Conservation (phyloP, 2,888 invertebrate genomes). For the Caenorhabditis uteleia region DNA sequence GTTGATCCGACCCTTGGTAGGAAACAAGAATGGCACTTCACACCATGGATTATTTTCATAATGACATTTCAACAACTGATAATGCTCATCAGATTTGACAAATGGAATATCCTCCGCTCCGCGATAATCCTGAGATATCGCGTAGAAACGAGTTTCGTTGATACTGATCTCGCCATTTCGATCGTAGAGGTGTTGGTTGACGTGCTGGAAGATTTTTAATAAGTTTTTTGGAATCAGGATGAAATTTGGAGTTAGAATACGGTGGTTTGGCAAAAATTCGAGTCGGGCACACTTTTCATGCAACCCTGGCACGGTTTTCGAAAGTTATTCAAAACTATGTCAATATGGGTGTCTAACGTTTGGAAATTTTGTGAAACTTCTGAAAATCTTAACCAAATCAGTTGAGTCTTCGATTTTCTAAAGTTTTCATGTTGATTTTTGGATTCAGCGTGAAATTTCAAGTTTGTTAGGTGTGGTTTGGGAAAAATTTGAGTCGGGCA, state of each 20-base stretch:
- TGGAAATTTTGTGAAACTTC: no score
- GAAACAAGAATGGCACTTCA: constrained; percentile 54
- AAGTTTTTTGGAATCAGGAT: no score
- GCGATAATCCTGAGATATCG: constrained; percentile 54
- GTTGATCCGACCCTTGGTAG: constrained; percentile 43
- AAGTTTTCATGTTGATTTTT: no score
- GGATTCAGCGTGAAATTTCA: no score
- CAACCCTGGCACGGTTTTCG: neutral
- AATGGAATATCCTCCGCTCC: constrained; percentile 60
- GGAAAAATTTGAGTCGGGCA: no score
- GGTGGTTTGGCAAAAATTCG: neutral
- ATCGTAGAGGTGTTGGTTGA: constrained; percentile 43
- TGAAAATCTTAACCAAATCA: no score
- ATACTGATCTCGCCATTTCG: constrained; percentile 27
- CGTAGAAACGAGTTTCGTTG: constrained; percentile 47
- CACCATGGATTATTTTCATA: constrained; percentile 50
- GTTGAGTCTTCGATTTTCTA: no score
- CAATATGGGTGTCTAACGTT: no score
- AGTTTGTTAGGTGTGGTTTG: no score
- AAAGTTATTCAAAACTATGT: neutral
- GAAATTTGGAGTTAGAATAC: neutral
- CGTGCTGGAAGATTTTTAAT: constrained; percentile 46
- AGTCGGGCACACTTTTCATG: no score
- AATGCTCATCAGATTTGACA: constrained; percentile 40
- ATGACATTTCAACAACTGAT: constrained; percentile 21